phyloP scores from a whole-genome alignment of 2,113 vertebrate genomes.

The Nesogale talazaci region DNA sequence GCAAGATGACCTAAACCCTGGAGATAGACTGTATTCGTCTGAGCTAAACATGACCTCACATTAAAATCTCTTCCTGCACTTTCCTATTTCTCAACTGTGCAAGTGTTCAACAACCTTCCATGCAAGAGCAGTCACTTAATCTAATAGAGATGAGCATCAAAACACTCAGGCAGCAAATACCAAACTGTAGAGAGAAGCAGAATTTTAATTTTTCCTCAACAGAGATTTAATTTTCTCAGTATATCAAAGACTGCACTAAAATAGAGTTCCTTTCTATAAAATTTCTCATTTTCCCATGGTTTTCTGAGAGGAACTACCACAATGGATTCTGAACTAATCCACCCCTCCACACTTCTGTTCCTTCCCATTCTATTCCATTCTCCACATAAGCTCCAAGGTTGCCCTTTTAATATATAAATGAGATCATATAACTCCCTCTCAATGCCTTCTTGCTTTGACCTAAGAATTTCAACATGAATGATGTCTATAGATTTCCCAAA shows the following conservation, averaged over 20 bases:
- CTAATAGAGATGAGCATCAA: neutral
- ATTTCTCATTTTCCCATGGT: neutral
- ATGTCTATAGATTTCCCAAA: neutral
- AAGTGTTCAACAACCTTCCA: neutral
- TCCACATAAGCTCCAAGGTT: neutral
- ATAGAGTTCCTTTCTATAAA: neutral
- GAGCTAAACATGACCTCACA: fast-evolving
- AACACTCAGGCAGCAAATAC: neutral
- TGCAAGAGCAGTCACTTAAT: neutral
- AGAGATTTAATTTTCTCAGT: neutral
- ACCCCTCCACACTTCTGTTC: neutral
- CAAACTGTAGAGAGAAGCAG: neutral
- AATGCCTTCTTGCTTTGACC: neutral
- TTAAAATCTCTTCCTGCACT: too few relatives aligned
- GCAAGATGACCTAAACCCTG: neutral
- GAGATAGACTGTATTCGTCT: neutral
- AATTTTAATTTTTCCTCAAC: neutral
- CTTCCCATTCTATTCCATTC: neutral
- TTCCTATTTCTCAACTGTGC: neutral
- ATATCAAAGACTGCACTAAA: neutral
- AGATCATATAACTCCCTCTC: neutral
- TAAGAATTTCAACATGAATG: neutral
- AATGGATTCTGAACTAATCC: neutral
- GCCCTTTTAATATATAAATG: neutral
- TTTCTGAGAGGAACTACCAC: neutral